Evolutionary conservation across 2,797 vertebrate species (phyloP), one percentile per base, ranked within the genome.

Genomic region (Danio aesculapii): DNA sequence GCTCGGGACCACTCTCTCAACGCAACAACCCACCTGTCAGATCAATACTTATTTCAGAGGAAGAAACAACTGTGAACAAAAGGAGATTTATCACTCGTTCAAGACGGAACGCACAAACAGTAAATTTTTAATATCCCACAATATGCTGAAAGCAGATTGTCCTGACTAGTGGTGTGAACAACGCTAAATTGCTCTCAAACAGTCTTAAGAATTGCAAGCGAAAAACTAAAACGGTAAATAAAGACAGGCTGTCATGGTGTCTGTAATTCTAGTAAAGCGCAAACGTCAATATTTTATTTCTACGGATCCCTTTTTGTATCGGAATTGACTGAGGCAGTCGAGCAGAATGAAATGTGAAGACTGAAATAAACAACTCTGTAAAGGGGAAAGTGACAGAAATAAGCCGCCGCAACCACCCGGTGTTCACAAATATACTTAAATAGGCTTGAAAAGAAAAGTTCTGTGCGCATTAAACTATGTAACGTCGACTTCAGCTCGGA

Each of bases 11-110:
- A 63, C 77, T 83, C 76, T 84, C 71, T 30, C 61, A 75, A 77
- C 43, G 39, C 72, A 86, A 84, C 75, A 70, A 72, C 83, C 75
- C 83, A 86, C 76, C 79, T 86, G 85, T 82, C 79, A 59, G 70
- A 88, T 87, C 86, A 84, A 88, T 88, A 84, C 68, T 81, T 86
- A 84, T 85, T 79, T 84, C 57, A 81, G 44, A 79, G 76, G 55
- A 81, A 83, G 69, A 86, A 86, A 81, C 75, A 81, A 74, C 85
- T 74, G 83, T 67, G 50, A 81, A 64, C 57, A 79, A 81, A 77
- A 72, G 58, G 47, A 87, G 69, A 83, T 83, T 80, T 52, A 80
- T 87, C 63, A 66, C 63, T 59, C 59, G 83, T 64, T 83, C 64
- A 8, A 75, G 59, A 69, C 44, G 7, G 30, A 70, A 57, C 0